Evolutionary conservation across 2,797 vertebrate species (phyloP), one percentile per base, ranked within the genome.

Genomic region (Enoplosus armatus): DNA sequence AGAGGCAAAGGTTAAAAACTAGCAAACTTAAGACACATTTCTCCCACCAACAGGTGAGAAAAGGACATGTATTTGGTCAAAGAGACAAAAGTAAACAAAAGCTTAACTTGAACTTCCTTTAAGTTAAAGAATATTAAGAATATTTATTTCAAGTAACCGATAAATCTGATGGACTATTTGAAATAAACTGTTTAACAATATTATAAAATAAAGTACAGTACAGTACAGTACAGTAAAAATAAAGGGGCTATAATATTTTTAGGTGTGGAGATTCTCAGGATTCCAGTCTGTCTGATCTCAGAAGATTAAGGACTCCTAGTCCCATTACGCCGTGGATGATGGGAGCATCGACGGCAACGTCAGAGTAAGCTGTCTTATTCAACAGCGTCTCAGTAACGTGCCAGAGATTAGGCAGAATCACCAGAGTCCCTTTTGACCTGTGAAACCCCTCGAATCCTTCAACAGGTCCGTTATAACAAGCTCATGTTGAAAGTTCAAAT

Each of bases 331-430:
- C 27, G 26, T 8, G 26, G 78, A 79, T 78, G 71, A 78, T 16
- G 39, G 59, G n/a, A 55, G 56, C 27, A 56, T 80, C 10, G 18
- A 12, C 3, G 1, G 9, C 26, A 68, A 55, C 2, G 41, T 56
- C 55, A 62, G 20, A 50, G 35, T 88, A 87, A 90, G 80, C 82
- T 77, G 63, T n/a, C 56, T 87, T 89, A 83, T 80, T 85, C 59
- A 81, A 84, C 63, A 18, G 24, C 20, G 54, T 54, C 75, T 84
- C 62, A 37, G 72, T 22, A 83, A 81, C 1, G 39, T 85, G 75
- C 70, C 63, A 68, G 20, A 77, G 75, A 72, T 91, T 80, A 90
- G 33, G 15, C 3, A 9, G 20, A 75, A 75, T 43, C 55, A 61
- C 69, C 24, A n/a, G 31, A 66, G 62, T 69, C 51, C 35, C 53